Percentiles rank a stretch among this genome's conserved stretches.
Conservation (phyloP, 2,888 invertebrate species). For the Protodeltote pygarga region DNA sequence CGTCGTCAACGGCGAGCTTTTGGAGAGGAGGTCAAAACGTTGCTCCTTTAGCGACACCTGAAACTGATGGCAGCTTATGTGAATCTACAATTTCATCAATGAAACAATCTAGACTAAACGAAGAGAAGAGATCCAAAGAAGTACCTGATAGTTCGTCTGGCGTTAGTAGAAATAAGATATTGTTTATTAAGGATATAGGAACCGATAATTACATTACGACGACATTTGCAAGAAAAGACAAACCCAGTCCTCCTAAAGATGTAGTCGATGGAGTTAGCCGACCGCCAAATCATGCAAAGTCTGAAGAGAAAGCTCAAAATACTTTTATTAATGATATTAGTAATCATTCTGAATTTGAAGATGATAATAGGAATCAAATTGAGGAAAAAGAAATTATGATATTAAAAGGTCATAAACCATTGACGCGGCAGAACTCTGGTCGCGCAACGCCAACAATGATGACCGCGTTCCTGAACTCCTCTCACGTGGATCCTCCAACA, state of each 20-base stretch:
- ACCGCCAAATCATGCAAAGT: constrained; percentile 77
- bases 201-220: constrained; percentile 92
- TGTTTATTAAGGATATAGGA: constrained; percentile 89
- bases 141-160: constrained; percentile 77
- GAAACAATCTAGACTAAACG: constrained; percentile 79
- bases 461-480: constrained; percentile 81
- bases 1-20: constrained; percentile 75
- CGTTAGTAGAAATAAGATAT: constrained; percentile 84
- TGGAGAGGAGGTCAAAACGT: constrained; percentile 78
- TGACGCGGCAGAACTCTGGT: constrained; percentile 89
- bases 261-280: constrained; percentile 68
- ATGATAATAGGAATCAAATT: constrained; percentile 82
- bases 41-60: constrained; percentile 88
- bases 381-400: constrained; percentile 81
- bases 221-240: constrained; percentile 84
- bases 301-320: constrained; percentile 82
- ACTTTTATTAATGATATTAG: constrained; percentile 82
- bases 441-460: constrained; percentile 84
- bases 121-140: constrained; percentile 76
- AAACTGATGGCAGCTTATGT: constrained; percentile 87
- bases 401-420: constrained; percentile 89
- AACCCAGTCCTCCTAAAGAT: constrained; percentile 62
- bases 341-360: constrained; percentile 81
- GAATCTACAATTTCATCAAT: constrained; percentile 85
- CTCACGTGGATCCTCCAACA: constrained; percentile 70